Percentiles rank a stretch among this genome's conserved stretches.
These are phyloP conservation scores for Tetragonisca angustula DNA, from an alignment of 2,888 invertebrate genomes.

Conservation along the genomic window DNA sequence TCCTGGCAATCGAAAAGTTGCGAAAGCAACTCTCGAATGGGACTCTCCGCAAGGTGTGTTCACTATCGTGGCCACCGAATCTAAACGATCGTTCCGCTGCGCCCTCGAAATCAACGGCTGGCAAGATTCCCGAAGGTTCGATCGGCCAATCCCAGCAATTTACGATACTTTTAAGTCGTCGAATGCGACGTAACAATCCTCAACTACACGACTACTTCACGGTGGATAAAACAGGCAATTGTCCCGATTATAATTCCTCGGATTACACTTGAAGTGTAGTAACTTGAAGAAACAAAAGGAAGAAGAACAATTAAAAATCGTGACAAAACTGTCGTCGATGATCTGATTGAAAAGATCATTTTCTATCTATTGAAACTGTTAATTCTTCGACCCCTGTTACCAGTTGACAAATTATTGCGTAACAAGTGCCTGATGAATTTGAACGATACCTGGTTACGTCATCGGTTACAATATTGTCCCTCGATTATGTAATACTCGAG, in stretches of 20 bases:
- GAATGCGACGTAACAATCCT: background rate
- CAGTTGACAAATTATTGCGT: background rate
- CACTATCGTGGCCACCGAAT: constrained; percentile 30
- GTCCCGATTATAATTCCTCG: too few relatives aligned
- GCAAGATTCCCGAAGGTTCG: constrained; percentile 58
- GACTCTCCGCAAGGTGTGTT: background rate
- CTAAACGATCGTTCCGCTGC: constrained; percentile 31
- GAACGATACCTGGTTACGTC: constrained; percentile 3
- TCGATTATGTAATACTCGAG: constrained; percentile 38
- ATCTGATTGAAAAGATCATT: too few relatives aligned
- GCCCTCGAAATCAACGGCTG: constrained; percentile 54
- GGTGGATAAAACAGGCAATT: too few relatives aligned
- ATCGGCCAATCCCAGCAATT: constrained; percentile 47
- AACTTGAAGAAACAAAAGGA: too few relatives aligned
- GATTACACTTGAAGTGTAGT: too few relatives aligned
- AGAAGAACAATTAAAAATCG: too few relatives aligned
- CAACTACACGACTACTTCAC: background rate
- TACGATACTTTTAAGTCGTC: constrained; percentile 26
- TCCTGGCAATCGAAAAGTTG: constrained; percentile 32
- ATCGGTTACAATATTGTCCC: background rate
- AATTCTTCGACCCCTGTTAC: background rate
- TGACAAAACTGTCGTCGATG: too few relatives aligned
- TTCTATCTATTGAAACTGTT: too few relatives aligned
- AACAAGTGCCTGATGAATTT: background rate
- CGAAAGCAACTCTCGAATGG: constrained; percentile 12